Conservation (phyloP, 2,888 invertebrate genomes). For the Ormyrus rosae region DNA sequence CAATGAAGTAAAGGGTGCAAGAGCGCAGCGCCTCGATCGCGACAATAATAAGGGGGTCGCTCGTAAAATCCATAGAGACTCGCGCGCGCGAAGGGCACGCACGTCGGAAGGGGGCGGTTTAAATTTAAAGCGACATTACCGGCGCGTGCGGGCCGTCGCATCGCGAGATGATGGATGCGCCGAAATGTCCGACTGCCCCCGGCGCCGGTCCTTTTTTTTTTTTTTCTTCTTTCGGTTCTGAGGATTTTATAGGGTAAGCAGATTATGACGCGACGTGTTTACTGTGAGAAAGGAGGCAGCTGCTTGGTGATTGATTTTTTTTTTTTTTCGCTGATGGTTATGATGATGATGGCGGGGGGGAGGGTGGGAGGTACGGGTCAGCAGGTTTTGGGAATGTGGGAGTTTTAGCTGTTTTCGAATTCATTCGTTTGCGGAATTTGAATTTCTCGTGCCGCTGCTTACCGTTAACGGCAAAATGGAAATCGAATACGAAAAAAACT, state of each 20-base stretch:
- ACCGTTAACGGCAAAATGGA: too few relatives aligned
- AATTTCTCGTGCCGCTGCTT: too few relatives aligned
- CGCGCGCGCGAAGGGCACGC: background rate
- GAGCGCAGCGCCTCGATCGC: background rate
- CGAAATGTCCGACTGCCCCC: constrained; percentile 67
- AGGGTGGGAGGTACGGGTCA: background rate
- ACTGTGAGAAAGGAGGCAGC: background rate
- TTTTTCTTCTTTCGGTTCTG: constrained; percentile 37
- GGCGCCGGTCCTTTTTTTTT: constrained; percentile 40
- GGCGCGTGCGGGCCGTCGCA: constrained; percentile 68
- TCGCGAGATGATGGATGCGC: constrained; percentile 70
- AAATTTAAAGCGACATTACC: constrained; percentile 72
- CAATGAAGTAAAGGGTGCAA: background rate
- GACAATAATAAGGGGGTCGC: constrained; percentile 42
- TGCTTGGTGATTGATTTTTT: constrained; percentile 42
- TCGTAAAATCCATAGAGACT: constrained; percentile 19
- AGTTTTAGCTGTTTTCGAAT: too few relatives aligned
- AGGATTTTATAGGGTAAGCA: background rate
- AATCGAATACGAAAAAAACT: too few relatives aligned
- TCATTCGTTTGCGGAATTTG: too few relatives aligned
- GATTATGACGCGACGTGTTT: background rate
- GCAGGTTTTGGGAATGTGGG: too few relatives aligned
- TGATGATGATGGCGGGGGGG: background rate
- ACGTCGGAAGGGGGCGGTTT: constrained; percentile 17
- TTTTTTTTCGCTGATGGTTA: background rate